Conservation (phyloP, 2,797 vertebrate species). For the Dromococcyx pavoninus region DNA sequence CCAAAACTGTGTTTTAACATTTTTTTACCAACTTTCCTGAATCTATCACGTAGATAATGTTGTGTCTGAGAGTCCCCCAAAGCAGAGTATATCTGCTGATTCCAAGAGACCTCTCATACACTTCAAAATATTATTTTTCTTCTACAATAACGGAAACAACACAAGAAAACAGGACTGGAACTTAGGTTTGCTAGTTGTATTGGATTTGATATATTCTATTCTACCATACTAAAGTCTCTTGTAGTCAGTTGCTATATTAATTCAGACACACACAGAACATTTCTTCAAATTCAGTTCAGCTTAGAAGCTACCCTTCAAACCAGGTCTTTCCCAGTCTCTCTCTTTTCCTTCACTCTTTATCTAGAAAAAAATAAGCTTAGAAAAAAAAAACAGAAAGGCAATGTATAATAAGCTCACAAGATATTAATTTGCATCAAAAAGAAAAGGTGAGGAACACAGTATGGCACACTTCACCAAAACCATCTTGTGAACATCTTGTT, state of each 20-base stretch:
- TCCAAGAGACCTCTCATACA: not conserved
- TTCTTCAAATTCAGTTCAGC: not conserved
- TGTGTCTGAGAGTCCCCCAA: not conserved
- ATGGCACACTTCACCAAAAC: not conserved
- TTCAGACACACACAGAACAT: not conserved
- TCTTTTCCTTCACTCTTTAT: not conserved
- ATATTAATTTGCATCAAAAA: not conserved
- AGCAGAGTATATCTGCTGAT: not conserved
- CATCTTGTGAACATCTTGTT: not conserved
- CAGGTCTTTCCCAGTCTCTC: not conserved
- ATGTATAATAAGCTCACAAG: not conserved
- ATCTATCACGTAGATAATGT: not conserved
- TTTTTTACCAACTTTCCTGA: not conserved
- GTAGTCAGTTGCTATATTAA: not conserved
- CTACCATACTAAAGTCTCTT: not conserved
- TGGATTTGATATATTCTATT: not conserved
- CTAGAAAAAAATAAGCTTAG: not conserved
- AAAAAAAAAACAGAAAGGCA: not conserved
- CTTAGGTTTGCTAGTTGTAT: not conserved
- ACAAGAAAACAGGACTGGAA: not conserved
- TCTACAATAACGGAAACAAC: not conserved
- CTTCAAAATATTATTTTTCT: not conserved
- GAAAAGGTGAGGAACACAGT: not conserved
- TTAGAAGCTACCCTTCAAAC: not conserved
- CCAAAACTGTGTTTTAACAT: not conserved